Percentiles rank a stretch among this genome's conserved stretches.
Evolutionary conservation across 2,888 invertebrate genomes (phyloP).

Genomic region (Drosophila flavopinicola): DNA sequence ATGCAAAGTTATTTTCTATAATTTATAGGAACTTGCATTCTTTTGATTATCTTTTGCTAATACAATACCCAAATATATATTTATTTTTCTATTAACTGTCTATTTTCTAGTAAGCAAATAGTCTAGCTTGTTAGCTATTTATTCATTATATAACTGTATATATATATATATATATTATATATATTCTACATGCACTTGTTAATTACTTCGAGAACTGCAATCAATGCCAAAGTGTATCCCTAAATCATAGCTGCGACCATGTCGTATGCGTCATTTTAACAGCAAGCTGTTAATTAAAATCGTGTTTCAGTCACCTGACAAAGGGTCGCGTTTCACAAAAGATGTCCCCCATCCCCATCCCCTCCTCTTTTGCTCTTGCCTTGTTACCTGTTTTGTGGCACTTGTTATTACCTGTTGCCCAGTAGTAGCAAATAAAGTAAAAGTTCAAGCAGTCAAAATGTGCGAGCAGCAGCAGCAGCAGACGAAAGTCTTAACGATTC

Average conservation of each 20-base stretch:
- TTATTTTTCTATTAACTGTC: too few relatives aligned
- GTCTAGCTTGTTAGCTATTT: too few relatives aligned
- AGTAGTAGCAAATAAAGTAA: slow-evolving; percentile 39
- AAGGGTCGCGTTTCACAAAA: slow-evolving; percentile 39
- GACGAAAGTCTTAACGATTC: slow-evolving; percentile 50
- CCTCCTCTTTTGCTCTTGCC: background rate
- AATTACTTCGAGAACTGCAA: background rate
- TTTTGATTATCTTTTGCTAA: too few relatives aligned
- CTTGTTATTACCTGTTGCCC: slow-evolving; percentile 47
- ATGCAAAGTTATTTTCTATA: too few relatives aligned
- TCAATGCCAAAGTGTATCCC: background rate
- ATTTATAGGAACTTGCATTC: too few relatives aligned
- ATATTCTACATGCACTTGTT: background rate
- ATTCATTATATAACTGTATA: too few relatives aligned
- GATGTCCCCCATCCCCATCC: too few relatives aligned
- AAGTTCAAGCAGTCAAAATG: slow-evolving; percentile 40
- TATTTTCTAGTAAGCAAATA: too few relatives aligned
- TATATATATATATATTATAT: too few relatives aligned
- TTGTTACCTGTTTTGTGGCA: slow-evolving; percentile 43
- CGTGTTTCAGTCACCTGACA: slow-evolving; percentile 38
- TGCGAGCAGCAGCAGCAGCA: slow-evolving; percentile 11
- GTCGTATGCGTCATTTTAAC: slow-evolving; percentile 38
- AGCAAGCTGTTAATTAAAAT: slow-evolving; percentile 40
- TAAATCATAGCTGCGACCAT: slow-evolving; percentile 11
- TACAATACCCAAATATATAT: too few relatives aligned